phyloP scores from a whole-genome alignment of 2,888 invertebrate genomes.

The Pyrgus malvae region DNA sequence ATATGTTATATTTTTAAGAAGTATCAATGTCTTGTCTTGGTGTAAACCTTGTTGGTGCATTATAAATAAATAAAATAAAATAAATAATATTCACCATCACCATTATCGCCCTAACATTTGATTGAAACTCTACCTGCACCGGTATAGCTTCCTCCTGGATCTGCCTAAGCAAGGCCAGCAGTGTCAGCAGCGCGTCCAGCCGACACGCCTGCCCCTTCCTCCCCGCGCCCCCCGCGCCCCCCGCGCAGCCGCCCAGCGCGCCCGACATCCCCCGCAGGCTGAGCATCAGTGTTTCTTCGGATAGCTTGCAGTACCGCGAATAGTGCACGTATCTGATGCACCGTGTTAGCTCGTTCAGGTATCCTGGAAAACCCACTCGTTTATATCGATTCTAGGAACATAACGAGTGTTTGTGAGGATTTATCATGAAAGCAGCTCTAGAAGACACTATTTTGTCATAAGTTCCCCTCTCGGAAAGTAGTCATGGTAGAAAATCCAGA shows the following conservation, averaged over 20 bases:
- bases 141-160: constrained; percentile 53
- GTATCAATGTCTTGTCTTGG: no score
- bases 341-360: constrained; percentile 67
- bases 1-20: no score
- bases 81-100: no score
- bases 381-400: not conserved
- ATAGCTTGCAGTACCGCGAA: constrained; percentile 57
- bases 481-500: no score
- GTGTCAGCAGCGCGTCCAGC: constrained; percentile 56
- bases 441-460: no score
- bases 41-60: no score
- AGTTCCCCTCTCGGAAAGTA: no score
- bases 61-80: no score
- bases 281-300: constrained; percentile 56
- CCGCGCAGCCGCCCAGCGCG: constrained; percentile 53
- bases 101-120: no score
- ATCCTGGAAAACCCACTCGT: constrained; percentile 48
- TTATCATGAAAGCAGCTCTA: not conserved
- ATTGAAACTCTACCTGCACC: constrained; percentile 66
- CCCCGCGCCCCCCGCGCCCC: constrained; percentile 59
- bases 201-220: constrained; percentile 66
- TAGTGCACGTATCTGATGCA: constrained; percentile 61
- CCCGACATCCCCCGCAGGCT: constrained; percentile 48
- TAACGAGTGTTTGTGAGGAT: not conserved
- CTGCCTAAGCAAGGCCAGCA: constrained; percentile 55